phyloP scores from a whole-genome alignment of 1,140 invertebrate species.

The Zophobas morio region DNA sequence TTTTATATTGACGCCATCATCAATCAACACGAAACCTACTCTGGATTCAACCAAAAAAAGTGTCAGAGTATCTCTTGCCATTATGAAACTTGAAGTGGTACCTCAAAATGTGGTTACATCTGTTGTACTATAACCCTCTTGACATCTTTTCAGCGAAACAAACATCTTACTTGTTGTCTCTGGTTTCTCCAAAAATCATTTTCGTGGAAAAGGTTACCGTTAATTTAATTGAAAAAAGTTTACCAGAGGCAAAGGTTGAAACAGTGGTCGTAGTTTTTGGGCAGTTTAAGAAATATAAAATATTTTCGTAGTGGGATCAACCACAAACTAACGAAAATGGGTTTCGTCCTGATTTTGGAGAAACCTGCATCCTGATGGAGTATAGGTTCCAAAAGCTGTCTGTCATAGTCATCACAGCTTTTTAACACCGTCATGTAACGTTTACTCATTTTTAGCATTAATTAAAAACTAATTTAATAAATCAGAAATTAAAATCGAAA shows the following conservation, averaged over 20 bases:
- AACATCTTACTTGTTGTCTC: constrained; percentile 46
- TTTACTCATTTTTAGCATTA: too few species aligned
- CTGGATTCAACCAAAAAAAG: constrained; percentile 21
- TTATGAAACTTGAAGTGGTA: constrained; percentile 32
- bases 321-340: constrained; percentile 49
- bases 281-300: constrained; percentile 14
- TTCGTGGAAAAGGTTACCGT: constrained; percentile 55
- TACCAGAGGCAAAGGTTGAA: constrained; percentile 26
- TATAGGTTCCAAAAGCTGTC: constrained; percentile 83
- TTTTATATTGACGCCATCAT: constrained; percentile 33
- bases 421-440: neutral
- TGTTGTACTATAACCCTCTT: neutral
- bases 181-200: constrained; percentile 57
- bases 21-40: constrained; percentile 20
- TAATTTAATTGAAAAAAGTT: constrained; percentile 45
- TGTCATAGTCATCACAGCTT: constrained; percentile 69
- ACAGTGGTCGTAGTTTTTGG: constrained; percentile 3
- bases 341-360: constrained; percentile 55
- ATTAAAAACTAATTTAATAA: too few species aligned
- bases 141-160: too few species aligned
- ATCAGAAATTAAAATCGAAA: too few species aligned
- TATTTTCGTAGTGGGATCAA: constrained; percentile 52
- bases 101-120: constrained; percentile 26
- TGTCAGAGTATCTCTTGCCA: constrained; percentile 21
- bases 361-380: constrained; percentile 71